Evolutionary conservation across 2,113 vertebrate genomes (phyloP), one percentile per base, ranked within the genome.

Genomic region (Ptychochromis oligacanthus): DNA sequence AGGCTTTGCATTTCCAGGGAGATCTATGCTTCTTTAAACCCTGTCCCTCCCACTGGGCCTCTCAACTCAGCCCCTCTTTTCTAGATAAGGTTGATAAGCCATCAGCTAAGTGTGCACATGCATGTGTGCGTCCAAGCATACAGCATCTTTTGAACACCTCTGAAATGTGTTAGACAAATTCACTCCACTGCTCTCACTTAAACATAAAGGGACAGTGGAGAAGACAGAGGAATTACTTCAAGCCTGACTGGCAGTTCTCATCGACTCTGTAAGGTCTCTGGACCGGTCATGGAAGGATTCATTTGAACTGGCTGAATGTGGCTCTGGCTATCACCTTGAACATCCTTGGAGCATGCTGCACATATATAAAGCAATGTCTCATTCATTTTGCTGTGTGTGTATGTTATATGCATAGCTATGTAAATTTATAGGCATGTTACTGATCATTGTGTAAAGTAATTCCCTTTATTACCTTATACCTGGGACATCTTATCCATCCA

Each of bases 1-100:
- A 86, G 59, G 61, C 75, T 90, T 83, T 72, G 62, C 86, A 31
- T 79, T 85, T 79, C 72, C 72, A 52, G 81, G 38, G 88, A 92
- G 88, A 92, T 92, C 91, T 91, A 86, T 84, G 84, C 82, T 88
- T 85, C 82, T 91, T 84, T 83, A 92, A 92, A 88, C 56, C 75
- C 80, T 89, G 79, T 84, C 91, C 87, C 75, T 89, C 91, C 90
- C 88, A 83, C 81, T 86, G 86, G 85, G 75, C 80, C 65, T 86
- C 80, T 90, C 85, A 3, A 74, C 88, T 86, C 76, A 77, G 79
- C 61, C 74, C 20, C 20, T 88, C 81, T 56, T 72, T 83, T 59
- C 75, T 20, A 89, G 90, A 89, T 88, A 77, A 80, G 64, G 75
- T 20, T 36, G 79, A 92, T 92, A 88, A 83, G 84, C 90, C 82